A percentile compares a stretch with the other conserved stretches of the same genome.
Evolutionary conservation across 2,888 invertebrate genomes (phyloP).

Genomic region (Lissonota sp.): DNA sequence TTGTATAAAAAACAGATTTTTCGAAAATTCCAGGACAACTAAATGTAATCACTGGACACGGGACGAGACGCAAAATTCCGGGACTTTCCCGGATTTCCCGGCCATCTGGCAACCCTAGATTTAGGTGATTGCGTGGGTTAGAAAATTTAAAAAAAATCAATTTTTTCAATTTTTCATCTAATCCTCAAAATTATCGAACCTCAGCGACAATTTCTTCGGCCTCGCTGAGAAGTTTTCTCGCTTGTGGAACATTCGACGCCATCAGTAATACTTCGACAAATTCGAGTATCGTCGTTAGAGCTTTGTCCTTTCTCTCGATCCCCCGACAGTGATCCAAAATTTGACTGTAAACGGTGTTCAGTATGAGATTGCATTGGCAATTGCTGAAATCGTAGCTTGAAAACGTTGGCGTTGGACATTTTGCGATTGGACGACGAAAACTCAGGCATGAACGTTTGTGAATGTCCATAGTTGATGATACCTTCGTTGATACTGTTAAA

Average conservation of each 20-base stretch:
- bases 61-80: too few species aligned
- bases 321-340: conserved; percentile 87
- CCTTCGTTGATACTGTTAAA: conserved; percentile 31
- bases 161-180: too few species aligned
- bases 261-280: conserved; percentile 86
- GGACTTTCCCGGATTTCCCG: too few species aligned
- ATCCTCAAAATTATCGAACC: conserved; percentile 60
- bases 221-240: conserved; percentile 85
- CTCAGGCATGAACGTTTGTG: conserved; percentile 39
- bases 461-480: conserved; percentile 42
- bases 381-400: conserved; percentile 85
- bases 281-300: conserved; percentile 86
- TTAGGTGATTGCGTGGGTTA: too few species aligned
- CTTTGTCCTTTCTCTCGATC: conserved; percentile 85
- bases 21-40: too few species aligned
- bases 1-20: too few species aligned
- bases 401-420: conserved; percentile 82
- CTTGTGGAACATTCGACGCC: conserved; percentile 86
- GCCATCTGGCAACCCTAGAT: too few species aligned
- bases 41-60: too few species aligned
- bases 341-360: conserved; percentile 86
- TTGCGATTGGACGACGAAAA: conserved; percentile 27
- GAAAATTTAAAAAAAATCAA: too few species aligned
- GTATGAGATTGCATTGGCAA: conserved; percentile 87
- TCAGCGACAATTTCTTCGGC: conserved; percentile 80